phyloP scores from a whole-genome alignment of 2,113 vertebrate species.

The Grammomys surdaster region DNA sequence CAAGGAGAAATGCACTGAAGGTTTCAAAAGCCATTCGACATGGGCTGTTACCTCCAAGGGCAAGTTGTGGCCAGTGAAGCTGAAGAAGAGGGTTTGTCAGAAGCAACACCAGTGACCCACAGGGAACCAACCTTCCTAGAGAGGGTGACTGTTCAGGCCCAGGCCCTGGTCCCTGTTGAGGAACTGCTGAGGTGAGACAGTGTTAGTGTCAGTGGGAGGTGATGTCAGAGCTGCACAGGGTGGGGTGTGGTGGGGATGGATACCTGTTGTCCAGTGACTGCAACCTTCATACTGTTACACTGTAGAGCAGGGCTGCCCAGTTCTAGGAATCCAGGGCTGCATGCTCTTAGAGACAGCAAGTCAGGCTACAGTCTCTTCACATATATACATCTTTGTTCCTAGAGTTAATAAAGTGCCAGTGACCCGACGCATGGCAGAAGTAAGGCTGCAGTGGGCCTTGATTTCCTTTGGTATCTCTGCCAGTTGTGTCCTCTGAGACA shows the following conservation, averaged over 20 bases:
- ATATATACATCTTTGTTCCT: not conserved
- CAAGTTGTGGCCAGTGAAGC: not conserved
- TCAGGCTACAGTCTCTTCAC: not conserved
- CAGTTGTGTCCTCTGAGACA: not conserved
- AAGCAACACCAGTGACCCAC: not conserved
- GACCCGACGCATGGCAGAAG: not conserved
- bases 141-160: not conserved
- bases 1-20: not conserved
- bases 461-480: not conserved
- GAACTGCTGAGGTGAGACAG: not conserved
- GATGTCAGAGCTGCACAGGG: not conserved
- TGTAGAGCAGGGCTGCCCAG: not conserved
- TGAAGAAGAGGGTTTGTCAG: not conserved
- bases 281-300: not conserved
- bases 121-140: not conserved
- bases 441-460: accelerated
- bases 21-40: not conserved
- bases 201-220: not conserved
- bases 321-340: not conserved
- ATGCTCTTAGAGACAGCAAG: not conserved
- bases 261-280: not conserved
- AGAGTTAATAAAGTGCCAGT: not conserved
- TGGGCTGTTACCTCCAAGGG: not conserved
- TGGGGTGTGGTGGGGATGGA: not conserved
- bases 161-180: not conserved